phyloP scores from a whole-genome alignment of 2,888 invertebrate genomes.

The Thyatira batis region DNA sequence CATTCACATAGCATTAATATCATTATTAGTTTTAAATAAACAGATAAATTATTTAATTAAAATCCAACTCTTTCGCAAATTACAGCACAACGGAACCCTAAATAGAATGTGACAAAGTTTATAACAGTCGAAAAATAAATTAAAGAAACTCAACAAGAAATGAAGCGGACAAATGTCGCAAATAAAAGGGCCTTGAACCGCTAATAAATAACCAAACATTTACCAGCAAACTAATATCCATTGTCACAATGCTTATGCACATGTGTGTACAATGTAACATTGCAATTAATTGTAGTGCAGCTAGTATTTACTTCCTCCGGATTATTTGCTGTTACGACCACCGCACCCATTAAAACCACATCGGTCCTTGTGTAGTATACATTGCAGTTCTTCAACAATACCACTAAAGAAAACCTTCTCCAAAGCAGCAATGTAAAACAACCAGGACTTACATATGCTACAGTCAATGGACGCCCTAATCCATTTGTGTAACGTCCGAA shows the following conservation, averaged over 20 bases:
- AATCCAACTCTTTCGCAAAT: too few species aligned
- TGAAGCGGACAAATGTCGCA: neutral
- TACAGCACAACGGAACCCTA: neutral
- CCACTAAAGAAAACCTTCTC: neutral
- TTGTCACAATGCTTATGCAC: conserved; percentile 13
- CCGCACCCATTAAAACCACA: neutral
- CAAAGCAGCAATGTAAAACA: neutral
- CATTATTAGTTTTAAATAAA: too few species aligned
- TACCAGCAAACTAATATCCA: conserved; percentile 10
- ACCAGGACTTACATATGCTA: neutral
- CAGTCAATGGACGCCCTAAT: neutral
- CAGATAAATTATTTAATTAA: too few species aligned
- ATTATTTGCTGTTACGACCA: neutral
- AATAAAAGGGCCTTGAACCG: conserved; percentile 17
- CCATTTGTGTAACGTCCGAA: neutral
- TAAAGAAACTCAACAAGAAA: neutral
- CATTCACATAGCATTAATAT: too few species aligned
- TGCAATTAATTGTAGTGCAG: conserved; percentile 12
- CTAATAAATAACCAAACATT: conserved; percentile 10
- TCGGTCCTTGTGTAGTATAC: neutral
- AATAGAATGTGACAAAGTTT: neutral
- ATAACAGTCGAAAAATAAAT: neutral
- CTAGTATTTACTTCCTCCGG: conserved; percentile 15
- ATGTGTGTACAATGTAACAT: conserved; percentile 5
- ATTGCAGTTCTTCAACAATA: neutral